Evolutionary conservation across 1,140 invertebrate genomes (phyloP).

Genomic region (Listronotus oregonensis): DNA sequence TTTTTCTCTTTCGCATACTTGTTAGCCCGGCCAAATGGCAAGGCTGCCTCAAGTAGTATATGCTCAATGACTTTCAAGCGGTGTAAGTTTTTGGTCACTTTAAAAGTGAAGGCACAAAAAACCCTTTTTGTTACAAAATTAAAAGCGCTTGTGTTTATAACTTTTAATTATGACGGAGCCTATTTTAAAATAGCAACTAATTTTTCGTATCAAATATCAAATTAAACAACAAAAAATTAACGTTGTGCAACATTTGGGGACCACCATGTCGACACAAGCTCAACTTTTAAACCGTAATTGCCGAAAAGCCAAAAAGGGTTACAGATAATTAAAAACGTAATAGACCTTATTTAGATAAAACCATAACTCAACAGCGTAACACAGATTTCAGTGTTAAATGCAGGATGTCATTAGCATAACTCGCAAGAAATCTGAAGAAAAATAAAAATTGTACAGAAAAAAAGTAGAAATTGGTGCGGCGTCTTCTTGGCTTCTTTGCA

Average conservation of each 20-base stretch:
- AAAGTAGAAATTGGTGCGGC: background rate
- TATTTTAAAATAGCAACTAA: too few relatives aligned
- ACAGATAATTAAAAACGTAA: constrained; percentile 32
- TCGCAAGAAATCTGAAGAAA: constrained; percentile 20
- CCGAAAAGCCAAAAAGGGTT: constrained; percentile 30
- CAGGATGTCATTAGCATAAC: constrained; percentile 42
- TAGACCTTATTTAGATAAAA: constrained; percentile 24
- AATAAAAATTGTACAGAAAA: constrained; percentile 8
- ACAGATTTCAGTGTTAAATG: constrained; percentile 34
- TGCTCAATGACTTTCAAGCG: too few relatives aligned
- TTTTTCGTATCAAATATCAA: background rate
- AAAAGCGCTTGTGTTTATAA: too few relatives aligned
- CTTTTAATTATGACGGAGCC: too few relatives aligned
- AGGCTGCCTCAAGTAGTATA: too few relatives aligned
- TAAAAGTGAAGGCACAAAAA: too few relatives aligned
- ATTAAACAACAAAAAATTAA: background rate
- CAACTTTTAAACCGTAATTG: constrained; percentile 9
- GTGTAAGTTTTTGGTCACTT: too few relatives aligned
- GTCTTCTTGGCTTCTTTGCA: background rate
- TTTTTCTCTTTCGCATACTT: too few relatives aligned
- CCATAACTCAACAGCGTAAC: constrained; percentile 30
- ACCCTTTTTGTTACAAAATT: too few relatives aligned
- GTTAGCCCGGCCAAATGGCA: too few relatives aligned
- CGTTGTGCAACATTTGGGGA: constrained; percentile 21
- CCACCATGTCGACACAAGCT: constrained; percentile 15